These are phyloP conservation scores for Monomorium pharaonis DNA, from an alignment of 1,140 invertebrate genomes.

Conservation along the genomic window DNA sequence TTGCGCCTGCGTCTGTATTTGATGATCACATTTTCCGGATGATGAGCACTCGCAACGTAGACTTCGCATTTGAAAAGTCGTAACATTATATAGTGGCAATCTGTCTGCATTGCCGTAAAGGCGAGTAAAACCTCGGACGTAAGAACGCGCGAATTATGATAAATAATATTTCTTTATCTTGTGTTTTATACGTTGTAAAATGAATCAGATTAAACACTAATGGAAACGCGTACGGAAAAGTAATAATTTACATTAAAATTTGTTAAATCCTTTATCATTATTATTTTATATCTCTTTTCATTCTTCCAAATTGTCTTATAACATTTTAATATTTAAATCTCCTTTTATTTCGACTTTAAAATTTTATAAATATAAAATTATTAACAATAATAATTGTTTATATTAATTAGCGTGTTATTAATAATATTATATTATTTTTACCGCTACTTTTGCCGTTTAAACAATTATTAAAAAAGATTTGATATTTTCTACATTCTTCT, in stretches of 20 bases:
- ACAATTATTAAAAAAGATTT: not conserved
- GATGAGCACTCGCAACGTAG: not conserved
- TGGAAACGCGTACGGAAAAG: slow-evolving; percentile 1
- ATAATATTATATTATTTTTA: not conserved
- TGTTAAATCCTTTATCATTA: not conserved
- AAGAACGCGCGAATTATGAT: slow-evolving; percentile 4
- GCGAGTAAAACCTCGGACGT: not conserved
- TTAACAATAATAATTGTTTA: not conserved
- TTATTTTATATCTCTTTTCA: not conserved
- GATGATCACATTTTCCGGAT: not conserved
- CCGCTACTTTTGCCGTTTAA: not conserved
- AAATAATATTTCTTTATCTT: slow-evolving; percentile 27
- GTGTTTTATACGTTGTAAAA: not conserved
- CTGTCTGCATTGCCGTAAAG: not conserved
- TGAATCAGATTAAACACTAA: slow-evolving; percentile 7
- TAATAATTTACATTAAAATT: not conserved
- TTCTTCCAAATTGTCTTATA: not conserved
- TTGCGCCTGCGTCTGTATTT: not conserved
- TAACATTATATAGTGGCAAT: slow-evolving; percentile 20
- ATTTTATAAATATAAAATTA: slow-evolving; percentile 1
- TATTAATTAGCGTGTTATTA: not conserved
- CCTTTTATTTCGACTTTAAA: too few species aligned
- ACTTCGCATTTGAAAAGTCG: not conserved
- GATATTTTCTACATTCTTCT: not conserved
- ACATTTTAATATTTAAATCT: not conserved